Percentiles rank a stretch among this genome's conserved stretches.
These are phyloP conservation scores for Oryzias celebensis DNA, from an alignment of 2,113 vertebrate genomes.

Conservation along the genomic window DNA sequence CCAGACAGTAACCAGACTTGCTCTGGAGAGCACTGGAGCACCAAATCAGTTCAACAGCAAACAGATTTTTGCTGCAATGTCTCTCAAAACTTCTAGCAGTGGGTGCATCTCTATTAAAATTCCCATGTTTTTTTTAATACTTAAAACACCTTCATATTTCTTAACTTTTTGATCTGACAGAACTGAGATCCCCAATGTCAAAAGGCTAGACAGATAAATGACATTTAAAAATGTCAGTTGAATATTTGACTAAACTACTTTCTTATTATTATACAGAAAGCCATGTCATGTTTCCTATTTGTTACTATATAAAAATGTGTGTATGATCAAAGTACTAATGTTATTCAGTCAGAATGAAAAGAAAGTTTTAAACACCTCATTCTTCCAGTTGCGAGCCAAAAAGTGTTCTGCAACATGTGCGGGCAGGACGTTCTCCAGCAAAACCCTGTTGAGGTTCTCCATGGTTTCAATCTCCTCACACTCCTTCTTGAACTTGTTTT, in stretches of 20 bases:
- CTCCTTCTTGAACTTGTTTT: conserved; percentile 99
- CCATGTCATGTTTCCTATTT: too few relatives aligned
- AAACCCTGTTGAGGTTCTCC: conserved; percentile 96
- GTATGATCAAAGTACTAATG: too few relatives aligned
- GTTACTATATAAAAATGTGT: too few relatives aligned
- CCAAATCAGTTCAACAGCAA: conserved; percentile 19
- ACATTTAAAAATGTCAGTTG: too few relatives aligned
- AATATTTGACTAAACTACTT: too few relatives aligned
- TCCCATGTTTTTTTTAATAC: neutral
- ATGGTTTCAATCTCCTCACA: conserved; percentile 99
- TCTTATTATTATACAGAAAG: too few relatives aligned
- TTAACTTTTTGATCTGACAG: too few relatives aligned
- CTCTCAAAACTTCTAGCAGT: conserved; percentile 18
- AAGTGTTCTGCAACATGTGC: conserved; percentile 98
- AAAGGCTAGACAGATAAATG: too few relatives aligned
- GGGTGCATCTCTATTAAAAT: conserved; percentile 8
- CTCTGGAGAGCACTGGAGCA: conserved; percentile 18
- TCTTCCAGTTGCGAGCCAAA: conserved; percentile 95
- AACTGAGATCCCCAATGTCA: too few relatives aligned
- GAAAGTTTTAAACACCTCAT: conserved; percentile 80
- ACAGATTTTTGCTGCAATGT: conserved; percentile 19
- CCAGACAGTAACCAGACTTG: conserved; percentile 2
- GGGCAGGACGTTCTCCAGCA: conserved; percentile 95
- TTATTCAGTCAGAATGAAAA: neutral
- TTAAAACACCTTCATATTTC: neutral